Base-by-base conservation (phyloP, 2,888 invertebrate genomes). In the Noctua comes region DNA sequence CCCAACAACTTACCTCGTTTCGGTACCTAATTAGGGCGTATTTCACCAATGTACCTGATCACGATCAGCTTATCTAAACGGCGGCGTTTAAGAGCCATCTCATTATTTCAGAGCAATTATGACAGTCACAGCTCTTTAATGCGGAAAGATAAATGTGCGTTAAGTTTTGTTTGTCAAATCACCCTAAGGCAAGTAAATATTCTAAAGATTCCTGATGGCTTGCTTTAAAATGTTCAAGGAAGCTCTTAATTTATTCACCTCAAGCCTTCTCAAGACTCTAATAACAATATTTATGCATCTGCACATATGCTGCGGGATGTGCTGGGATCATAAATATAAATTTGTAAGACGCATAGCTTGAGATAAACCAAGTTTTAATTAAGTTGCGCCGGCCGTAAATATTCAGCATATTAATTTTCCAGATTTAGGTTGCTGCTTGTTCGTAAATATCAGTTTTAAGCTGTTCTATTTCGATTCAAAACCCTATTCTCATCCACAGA, bases 281-380 rank as follows among this genome's bases (percentile, higher is more conserved):
- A 81, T 46, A 62, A 48, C 8, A 59, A 75, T 76, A 68, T 76
- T 64, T 54, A 72, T 62, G 57, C 51, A 73, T 65, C n/a, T 75
- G 43, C 51, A 48, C 51, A 48, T 36, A 62, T 51, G 48, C 54
- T 57, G 31, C 16, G 27, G 57, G 68, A 54, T 62, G 24, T 59
- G 24, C 76, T 65, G 36, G 65, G 54, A 46, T 77, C 65, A 62
- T 86, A 82, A 78, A 77, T 84, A 82, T 69, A 51, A 78, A 84
- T 57, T 65, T 70, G 21, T 43, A 59, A 73, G 74, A 66, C 40
- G 16, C n/a, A 64, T 57, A 3, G 65, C 40, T 2, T 64, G 66
- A 79, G 75, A 64, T 75, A 73, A 71, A 73, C 54, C 24, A 80
- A 84, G 81, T 86, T 88, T 79, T 83, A 86, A 87, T 87, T 77